Evolutionary conservation across 1,140 invertebrate genomes (phyloP).

Genomic region (Cyclina sinensis): DNA sequence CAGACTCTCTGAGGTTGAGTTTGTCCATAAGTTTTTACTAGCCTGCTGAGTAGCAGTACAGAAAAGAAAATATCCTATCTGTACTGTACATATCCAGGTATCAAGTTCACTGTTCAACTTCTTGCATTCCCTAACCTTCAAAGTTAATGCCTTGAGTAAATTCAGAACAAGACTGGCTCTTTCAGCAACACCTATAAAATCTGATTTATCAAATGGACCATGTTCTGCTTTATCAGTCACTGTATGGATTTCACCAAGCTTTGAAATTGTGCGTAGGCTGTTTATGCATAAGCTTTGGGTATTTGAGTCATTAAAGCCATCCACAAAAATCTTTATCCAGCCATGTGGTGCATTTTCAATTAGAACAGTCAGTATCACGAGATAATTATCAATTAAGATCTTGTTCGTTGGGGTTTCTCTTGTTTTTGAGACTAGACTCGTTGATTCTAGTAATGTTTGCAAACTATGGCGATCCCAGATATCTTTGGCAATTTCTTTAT

Average conservation of each 20-base stretch:
- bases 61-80: constrained; percentile 62
- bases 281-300: constrained; percentile 33
- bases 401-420: background rate
- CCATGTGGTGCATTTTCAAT: constrained; percentile 29
- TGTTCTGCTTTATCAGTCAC: constrained; percentile 63
- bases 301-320: constrained; percentile 56
- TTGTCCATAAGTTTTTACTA: constrained; percentile 69
- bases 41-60: constrained; percentile 70
- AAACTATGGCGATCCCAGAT: constrained; percentile 47
- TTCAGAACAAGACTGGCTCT: constrained; percentile 65
- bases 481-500: constrained; percentile 21
- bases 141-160: constrained; percentile 63
- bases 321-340: constrained; percentile 54
- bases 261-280: constrained; percentile 15
- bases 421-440: background rate
- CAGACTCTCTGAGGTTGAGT: background rate
- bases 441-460: constrained; percentile 43
- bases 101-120: constrained; percentile 21
- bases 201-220: constrained; percentile 69
- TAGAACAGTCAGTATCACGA: constrained; percentile 37
- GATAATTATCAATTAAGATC: constrained; percentile 48
- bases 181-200: constrained; percentile 69
- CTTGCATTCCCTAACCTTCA: constrained; percentile 11
- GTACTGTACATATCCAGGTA: constrained; percentile 18
- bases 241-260: constrained; percentile 17